phyloP scores from a whole-genome alignment of 2,797 vertebrate genomes.

The Sebastes miniatus region DNA sequence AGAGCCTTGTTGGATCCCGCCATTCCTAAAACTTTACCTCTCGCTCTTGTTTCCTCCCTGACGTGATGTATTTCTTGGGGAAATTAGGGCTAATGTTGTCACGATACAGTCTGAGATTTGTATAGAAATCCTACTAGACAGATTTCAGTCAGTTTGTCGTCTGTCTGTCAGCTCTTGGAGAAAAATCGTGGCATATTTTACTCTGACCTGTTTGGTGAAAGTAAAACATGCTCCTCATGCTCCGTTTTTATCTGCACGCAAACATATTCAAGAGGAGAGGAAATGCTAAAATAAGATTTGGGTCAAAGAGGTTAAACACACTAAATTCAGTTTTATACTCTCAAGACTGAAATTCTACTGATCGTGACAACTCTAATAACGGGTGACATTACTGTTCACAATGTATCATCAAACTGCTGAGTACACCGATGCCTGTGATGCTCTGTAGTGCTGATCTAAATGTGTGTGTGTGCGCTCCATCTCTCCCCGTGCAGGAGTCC shows the following conservation, averaged over 20 bases:
- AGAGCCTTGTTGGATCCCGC: conserved; percentile 28
- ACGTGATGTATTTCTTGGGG: neutral
- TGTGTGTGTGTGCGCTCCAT: neutral
- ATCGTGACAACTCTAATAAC: neutral
- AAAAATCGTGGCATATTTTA: neutral
- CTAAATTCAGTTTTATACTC: neutral
- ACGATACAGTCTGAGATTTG: neutral
- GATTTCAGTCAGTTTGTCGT: neutral
- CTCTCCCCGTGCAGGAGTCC: conserved; percentile 87
- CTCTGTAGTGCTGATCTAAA: neutral
- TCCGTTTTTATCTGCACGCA: neutral
- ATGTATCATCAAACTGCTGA: neutral
- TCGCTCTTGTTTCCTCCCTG: neutral
- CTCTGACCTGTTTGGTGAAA: neutral
- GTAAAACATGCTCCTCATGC: neutral
- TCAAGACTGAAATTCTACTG: neutral
- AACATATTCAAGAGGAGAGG: neutral
- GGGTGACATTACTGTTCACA: neutral
- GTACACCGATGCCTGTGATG: neutral
- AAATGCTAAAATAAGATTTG: neutral
- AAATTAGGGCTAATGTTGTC: neutral
- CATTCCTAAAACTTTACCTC: conserved; percentile 41
- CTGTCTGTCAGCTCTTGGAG: neutral
- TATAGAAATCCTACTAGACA: neutral
- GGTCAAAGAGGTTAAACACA: neutral